Percentiles rank a stretch among this genome's conserved stretches.
Conservation (phyloP, 1,140 invertebrate species). For the Cotesia vestalis region DNA sequence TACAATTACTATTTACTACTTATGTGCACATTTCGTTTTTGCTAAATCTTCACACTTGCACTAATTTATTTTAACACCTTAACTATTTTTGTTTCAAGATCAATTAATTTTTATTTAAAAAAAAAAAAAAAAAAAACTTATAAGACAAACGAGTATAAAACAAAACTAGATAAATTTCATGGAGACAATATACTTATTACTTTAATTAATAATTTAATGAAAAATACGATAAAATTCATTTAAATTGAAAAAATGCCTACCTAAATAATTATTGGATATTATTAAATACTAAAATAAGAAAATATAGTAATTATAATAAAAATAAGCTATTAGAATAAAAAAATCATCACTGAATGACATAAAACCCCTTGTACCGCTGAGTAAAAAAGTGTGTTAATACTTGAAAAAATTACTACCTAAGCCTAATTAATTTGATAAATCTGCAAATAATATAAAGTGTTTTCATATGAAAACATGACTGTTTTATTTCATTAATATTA, state of each 20-base stretch:
- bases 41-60: background rate
- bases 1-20: background rate
- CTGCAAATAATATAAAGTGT: background rate
- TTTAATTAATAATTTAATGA: too few relatives aligned
- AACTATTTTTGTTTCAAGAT: too few relatives aligned
- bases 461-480: constrained; percentile 1
- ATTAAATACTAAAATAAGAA: constrained; percentile 3
- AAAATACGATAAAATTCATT: constrained; percentile 25
- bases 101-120: too few relatives aligned
- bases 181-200: too few relatives aligned
- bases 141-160: too few relatives aligned
- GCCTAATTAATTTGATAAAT: constrained; percentile 55
- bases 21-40: background rate
- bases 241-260: constrained; percentile 41
- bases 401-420: constrained; percentile 50
- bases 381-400: constrained; percentile 57
- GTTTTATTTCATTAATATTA: too few relatives aligned
- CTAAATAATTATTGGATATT: constrained; percentile 32
- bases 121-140: too few relatives aligned
- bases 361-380: background rate
- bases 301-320: background rate
- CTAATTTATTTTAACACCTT: too few relatives aligned
- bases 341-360: background rate
- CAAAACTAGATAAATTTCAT: too few relatives aligned
- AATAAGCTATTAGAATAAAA: background rate